Base-by-base conservation (phyloP, 2,888 invertebrate species). In the Therioaphis trifolii region DNA sequence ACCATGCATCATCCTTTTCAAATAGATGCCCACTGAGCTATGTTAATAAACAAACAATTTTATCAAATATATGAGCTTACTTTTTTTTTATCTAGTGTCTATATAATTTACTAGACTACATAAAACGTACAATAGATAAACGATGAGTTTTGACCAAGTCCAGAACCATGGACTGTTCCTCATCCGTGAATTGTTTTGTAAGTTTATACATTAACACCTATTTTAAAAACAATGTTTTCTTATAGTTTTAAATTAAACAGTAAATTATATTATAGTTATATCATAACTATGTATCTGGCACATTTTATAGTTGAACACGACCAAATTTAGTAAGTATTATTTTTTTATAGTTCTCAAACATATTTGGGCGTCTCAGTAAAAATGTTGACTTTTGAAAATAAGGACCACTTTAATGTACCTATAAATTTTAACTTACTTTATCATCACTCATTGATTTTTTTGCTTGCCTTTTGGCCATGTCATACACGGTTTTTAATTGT, bases 181-280 rank as follows among this genome's bases (percentile, higher is more conserved):
- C 61, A 63, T 63, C 61, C 15, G 61, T 63, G 2, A 63, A 63
- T 29, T 2, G 61, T 63, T 63, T 63, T 5, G 7, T 29, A 2
- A 29, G 0, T 63, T 63, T 63, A 63, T 63, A 63, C 15, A 63
- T 27, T 27, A 27, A 27, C 61, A 61, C 61, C 61, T 61, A 61
- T 63, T 63, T 63, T 63, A 35, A 63, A 63, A 9, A 63, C 63
- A 63, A 29, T 29, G 63, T 63, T n/a, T 63, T 63, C 63, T 63
- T 63, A 29, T 63, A 63, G 15, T 63, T 29, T 63, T 15, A 18
- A 29, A 27, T 29, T 18, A 29, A 61, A 63, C 29, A 63, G 29
- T 63, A 63, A 63, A 63, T 63, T 63, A 63, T 63, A 63, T 29
- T 63, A 63, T 29, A 63, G 27, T 61, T 27, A 27, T 61, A 61